phyloP scores from a whole-genome alignment of 2,888 invertebrate genomes.

The Rhogogaster chlorosoma region DNA sequence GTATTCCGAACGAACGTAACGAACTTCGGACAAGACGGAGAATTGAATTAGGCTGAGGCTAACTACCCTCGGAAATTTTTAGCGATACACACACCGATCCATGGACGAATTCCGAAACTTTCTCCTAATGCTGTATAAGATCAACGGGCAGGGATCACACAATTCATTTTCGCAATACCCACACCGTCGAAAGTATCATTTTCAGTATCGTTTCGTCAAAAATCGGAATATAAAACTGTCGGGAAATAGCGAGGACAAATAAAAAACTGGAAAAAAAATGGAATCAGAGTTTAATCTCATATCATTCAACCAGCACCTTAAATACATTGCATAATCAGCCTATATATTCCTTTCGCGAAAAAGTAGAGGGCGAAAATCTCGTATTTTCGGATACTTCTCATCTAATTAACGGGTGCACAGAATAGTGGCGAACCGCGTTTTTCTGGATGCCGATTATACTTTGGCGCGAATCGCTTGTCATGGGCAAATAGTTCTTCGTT shows the following conservation, averaged over 20 bases:
- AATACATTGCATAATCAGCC: background rate
- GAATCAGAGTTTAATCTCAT: background rate
- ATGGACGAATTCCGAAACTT: background rate
- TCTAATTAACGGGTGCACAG: background rate
- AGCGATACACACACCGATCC: slow-evolving; percentile 27
- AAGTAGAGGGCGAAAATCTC: background rate
- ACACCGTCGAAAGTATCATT: background rate
- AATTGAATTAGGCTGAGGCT: slow-evolving; percentile 38
- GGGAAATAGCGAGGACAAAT: background rate
- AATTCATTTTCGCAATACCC: background rate
- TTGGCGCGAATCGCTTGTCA: background rate
- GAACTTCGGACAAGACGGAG: slow-evolving; percentile 53
- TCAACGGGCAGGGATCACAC: background rate
- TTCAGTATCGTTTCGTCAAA: background rate
- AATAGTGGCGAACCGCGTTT: background rate
- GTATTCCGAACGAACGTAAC: slow-evolving; percentile 57
- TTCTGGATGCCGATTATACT: background rate
- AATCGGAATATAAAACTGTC: background rate
- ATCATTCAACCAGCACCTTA: background rate
- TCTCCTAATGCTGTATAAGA: background rate
- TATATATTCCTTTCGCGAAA: too few relatives aligned
- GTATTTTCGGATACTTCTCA: background rate
- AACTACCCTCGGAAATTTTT: slow-evolving; percentile 34
- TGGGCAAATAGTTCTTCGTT: background rate
- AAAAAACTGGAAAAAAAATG: too few relatives aligned